A percentile compares a stretch with the other conserved stretches of the same genome.
phyloP scores from a whole-genome alignment of 2,797 vertebrate genomes.

The Diplodus sargus region DNA sequence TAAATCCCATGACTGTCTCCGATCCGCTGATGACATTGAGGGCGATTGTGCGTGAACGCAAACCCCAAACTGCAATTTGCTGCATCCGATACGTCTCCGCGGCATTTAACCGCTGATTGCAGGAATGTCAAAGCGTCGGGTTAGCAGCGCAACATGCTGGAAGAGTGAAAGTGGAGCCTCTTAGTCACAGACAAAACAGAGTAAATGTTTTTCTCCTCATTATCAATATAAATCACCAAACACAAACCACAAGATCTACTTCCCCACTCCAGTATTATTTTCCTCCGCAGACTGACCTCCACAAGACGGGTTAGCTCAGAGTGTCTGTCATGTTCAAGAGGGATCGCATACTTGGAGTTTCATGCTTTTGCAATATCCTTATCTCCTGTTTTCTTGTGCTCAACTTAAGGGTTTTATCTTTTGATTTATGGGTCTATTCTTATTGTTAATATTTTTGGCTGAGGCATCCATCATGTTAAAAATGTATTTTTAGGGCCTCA shows the following conservation, averaged over 20 bases:
- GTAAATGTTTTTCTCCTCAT: slow-evolving; percentile 10
- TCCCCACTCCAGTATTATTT: neutral
- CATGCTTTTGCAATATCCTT: slow-evolving; percentile 45
- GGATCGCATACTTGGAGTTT: slow-evolving; percentile 44
- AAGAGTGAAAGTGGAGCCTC: neutral
- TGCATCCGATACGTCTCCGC: neutral
- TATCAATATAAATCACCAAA: slow-evolving; percentile 12
- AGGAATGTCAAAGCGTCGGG: neutral
- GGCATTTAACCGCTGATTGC: neutral
- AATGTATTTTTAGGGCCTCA: slow-evolving; percentile 28
- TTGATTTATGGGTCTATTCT: slow-evolving; percentile 33
- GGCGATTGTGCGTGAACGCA: no score
- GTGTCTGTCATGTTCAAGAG: slow-evolving; percentile 32
- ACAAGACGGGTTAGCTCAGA: slow-evolving; percentile 17
- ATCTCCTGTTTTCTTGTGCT: slow-evolving; percentile 45
- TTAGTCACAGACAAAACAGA: slow-evolving; percentile 12
- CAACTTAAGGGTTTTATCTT: slow-evolving; percentile 29
- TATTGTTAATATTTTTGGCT: neutral
- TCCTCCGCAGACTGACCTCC: slow-evolving; percentile 15
- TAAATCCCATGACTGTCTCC: neutral
- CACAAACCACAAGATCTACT: neutral
- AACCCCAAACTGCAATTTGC: neutral
- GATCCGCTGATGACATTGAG: neutral
- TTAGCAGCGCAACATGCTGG: neutral
- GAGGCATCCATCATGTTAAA: slow-evolving; percentile 14